phyloP scores from a whole-genome alignment of 2,113 vertebrate genomes.

The Fregata magnificens region DNA sequence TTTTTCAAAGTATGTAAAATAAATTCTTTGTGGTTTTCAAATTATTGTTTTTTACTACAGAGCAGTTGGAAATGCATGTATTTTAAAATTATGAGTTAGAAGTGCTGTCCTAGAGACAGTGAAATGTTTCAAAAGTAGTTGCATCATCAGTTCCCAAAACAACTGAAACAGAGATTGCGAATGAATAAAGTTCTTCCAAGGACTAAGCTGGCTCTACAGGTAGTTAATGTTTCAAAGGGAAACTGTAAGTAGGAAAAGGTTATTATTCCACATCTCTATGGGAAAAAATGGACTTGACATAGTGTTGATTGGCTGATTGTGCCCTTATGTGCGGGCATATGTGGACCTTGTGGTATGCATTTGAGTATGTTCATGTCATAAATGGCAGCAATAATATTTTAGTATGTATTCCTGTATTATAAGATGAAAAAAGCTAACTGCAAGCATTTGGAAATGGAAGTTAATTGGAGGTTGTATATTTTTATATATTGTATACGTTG shows the following conservation, averaged over 20 bases:
- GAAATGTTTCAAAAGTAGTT: background rate
- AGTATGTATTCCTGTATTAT: background rate
- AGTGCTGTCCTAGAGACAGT: background rate
- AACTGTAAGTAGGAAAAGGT: background rate
- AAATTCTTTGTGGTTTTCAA: background rate
- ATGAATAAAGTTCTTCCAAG: background rate
- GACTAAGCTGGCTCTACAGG: background rate
- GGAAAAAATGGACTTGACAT: background rate
- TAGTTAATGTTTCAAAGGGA: background rate
- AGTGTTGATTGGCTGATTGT: background rate
- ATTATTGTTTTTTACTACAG: background rate
- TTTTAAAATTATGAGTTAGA: background rate
- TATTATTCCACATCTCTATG: background rate
- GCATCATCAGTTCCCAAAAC: background rate
- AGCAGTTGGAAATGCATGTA: background rate
- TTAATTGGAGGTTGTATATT: background rate
- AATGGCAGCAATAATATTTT: background rate
- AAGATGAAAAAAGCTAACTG: background rate
- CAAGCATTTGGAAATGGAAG: background rate
- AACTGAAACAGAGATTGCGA: background rate
- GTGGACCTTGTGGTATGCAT: background rate
- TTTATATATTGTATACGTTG: background rate
- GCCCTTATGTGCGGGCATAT: background rate
- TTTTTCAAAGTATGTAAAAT: background rate
- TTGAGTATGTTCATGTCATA: background rate